Base-by-base conservation (phyloP, 1,140 invertebrate species). In the Medauroidea extradentata region DNA sequence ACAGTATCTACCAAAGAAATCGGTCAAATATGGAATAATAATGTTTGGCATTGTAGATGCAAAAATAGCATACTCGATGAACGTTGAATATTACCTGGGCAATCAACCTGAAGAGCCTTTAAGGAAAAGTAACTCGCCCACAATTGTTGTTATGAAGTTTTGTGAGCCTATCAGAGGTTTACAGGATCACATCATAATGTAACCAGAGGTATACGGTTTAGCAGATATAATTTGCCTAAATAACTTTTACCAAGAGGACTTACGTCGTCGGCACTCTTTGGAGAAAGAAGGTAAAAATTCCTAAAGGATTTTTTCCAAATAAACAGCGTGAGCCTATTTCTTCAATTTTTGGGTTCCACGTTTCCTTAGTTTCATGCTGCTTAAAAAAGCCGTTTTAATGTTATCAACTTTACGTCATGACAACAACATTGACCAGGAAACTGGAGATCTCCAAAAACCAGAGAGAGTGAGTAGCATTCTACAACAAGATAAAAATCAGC, bases 11-110 rank as follows among this genome's bases (percentile, higher is more conserved):
- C 72, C 76, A n/a, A 66, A 60, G 13, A 78, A 76, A 66, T 71
- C 71, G 18, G 65, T 62, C 24, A 72, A 72, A 65, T 79, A 78
- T 73, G 69, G 73, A 63, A 69, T 79, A 44, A 79, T 78, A 68
- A 63, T 74, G 58, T 72, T 66, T 63, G 61, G 62, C 42, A 52
- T 73, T 23, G 62, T 58, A 57, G 66, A 72, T 67, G 64, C 60
- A 24, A 58, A 63, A 65, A 73, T 57, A 58, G 66, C 59, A 54
- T 75, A 71, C 53, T 64, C 60, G 18, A 61, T 43, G 18, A 68
- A 72, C 46, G 58, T 74, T 18, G 70, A 76, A 63, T 56, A 71
- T 7, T 72, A 73, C 57, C 48, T 16, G 8, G 51, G 57, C 4
- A 69, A 70, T 59, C 68, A 75, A 63, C 69, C 71, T 7, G 61